Base-by-base conservation (phyloP, 2,888 invertebrate species). In the Zele albiditarsus region DNA sequence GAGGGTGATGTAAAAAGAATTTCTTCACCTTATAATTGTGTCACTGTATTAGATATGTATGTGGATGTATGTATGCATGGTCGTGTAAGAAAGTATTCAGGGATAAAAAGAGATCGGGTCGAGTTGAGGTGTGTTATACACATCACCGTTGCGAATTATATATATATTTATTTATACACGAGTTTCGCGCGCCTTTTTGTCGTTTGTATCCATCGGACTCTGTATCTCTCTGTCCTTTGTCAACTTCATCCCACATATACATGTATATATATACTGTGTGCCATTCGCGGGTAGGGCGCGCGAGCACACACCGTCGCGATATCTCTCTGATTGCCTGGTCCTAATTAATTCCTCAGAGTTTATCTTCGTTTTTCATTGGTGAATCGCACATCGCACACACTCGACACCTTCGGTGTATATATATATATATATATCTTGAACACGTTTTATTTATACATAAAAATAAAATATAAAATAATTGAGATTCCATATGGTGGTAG, bases 331-430 rank as follows among this genome's bases (percentile, higher is more conserved):
- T 88, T 87, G 85, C 84, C 85, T 77, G 85, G 84, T 85, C 85
- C 86, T 88, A 87, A 88, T 87, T 87, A 87, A 88, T 87, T 87
- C 87, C 83, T 87, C 84, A 84, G 82, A 80, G 83, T 84, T 86
- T 86, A 86, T 85, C 85, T 85, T 84, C 82, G 83, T 85, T 85
- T 84, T 83, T 83, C 78, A 77, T 78, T 70, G 74, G 77, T 58
- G 71, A 70, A 75, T 71, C 75, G 71, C 62, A 69, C 73, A 75
- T 71, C 75, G 71, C 70, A 73, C 77, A 72, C 76, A 74, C 76
- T 71, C 58, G 20, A 58, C 69, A 31, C n/a, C n/a, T 46, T 46
- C 16, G 10, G 16, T 46, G 20, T 20, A 20, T 53, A 8, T n/a
- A 4, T 10, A 10, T 42, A 33, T 42, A 10, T 53, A 20, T 53